These are phyloP conservation scores for Tetrao urogallus DNA, from an alignment of 2,113 vertebrate genomes.

Conservation along the genomic window DNA sequence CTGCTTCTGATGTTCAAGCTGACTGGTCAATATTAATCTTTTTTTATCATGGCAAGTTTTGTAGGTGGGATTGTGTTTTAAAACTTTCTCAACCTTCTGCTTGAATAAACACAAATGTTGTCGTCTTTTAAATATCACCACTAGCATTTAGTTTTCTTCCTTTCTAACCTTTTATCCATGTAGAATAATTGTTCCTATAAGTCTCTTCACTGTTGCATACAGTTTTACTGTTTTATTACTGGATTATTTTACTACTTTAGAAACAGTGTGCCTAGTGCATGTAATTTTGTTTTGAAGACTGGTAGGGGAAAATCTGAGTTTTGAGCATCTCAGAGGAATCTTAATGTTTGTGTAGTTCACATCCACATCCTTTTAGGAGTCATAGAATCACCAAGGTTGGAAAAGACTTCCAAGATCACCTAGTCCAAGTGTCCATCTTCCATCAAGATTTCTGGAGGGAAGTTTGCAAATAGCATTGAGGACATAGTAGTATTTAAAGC, in stretches of 20 bases:
- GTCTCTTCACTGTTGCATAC: neutral
- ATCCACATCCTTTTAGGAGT: too few relatives aligned
- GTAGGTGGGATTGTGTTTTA: neutral
- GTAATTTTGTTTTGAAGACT: neutral
- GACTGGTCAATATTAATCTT: neutral
- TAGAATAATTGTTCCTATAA: neutral
- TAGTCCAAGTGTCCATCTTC: too few relatives aligned
- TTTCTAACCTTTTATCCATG: neutral
- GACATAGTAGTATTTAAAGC: neutral
- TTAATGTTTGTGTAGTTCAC: neutral
- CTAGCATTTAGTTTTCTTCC: neutral
- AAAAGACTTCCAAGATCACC: too few relatives aligned
- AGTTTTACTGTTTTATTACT: neutral
- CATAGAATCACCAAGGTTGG: too few relatives aligned
- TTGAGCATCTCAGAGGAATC: neutral
- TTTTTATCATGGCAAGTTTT: neutral
- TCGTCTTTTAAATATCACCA: neutral
- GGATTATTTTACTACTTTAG: neutral
- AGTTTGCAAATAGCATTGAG: neutral
- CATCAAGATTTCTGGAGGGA: neutral
- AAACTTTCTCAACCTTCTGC: neutral
- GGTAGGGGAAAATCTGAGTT: neutral
- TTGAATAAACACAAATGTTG: neutral
- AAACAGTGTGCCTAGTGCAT: neutral
- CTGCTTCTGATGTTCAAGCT: neutral